These are phyloP conservation scores for Uropsilus gracilis DNA, from an alignment of 2,113 vertebrate species.

Conservation along the genomic window DNA sequence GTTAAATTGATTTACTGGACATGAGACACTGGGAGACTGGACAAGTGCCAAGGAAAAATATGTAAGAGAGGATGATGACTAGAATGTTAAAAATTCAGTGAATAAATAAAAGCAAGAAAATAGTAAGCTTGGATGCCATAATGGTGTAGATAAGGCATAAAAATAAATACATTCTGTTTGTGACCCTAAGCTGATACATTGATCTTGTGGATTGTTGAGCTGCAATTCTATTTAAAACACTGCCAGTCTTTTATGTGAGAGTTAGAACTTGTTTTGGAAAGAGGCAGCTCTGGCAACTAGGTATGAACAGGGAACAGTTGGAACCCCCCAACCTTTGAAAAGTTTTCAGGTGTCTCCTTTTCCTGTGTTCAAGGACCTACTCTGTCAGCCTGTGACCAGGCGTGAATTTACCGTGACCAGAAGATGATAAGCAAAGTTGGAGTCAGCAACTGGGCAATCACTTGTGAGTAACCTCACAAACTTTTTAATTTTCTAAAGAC, in stretches of 20 bases:
- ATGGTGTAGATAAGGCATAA: too few relatives aligned
- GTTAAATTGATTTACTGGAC: too few relatives aligned
- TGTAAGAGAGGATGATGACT: too few relatives aligned
- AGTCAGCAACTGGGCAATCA: background rate
- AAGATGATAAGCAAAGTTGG: background rate
- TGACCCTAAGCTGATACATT: background rate
- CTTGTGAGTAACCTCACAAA: background rate
- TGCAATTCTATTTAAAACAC: background rate
- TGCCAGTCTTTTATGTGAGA: background rate
- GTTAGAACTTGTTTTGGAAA: background rate
- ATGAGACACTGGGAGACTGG: too few relatives aligned
- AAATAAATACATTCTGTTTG: background rate
- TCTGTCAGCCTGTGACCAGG: background rate
- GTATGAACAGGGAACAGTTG: too few relatives aligned
- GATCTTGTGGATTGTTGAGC: background rate
- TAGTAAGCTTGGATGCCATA: too few relatives aligned
- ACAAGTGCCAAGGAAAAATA: too few relatives aligned
- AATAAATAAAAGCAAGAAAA: too few relatives aligned
- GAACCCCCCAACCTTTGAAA: background rate
- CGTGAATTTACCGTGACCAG: background rate
- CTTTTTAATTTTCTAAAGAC: background rate
- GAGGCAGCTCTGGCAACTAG: too few relatives aligned
- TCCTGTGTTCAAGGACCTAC: background rate
- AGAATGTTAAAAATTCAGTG: too few relatives aligned
- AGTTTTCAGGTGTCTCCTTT: background rate